These are phyloP conservation scores for Chymomyza caudatula DNA, from an alignment of 2,888 invertebrate species.

Conservation along the genomic window DNA sequence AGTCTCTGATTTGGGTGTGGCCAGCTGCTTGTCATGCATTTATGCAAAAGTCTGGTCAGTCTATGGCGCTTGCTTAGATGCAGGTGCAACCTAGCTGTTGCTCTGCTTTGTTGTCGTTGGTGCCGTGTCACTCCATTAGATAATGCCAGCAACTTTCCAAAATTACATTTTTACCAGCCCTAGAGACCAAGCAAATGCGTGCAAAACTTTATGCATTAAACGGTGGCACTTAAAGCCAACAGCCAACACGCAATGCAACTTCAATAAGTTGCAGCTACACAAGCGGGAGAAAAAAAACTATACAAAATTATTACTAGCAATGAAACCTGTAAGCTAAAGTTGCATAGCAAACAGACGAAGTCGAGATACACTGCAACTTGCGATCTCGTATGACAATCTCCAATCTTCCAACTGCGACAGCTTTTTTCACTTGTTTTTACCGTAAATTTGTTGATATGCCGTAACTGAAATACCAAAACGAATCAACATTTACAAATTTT, in stretches of 20 bases:
- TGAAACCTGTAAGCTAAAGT: neutral
- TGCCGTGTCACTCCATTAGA: neutral
- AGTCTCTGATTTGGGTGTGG: conserved; percentile 58
- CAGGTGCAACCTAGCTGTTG: conserved; percentile 41
- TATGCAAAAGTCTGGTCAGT: neutral
- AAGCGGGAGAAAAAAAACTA: neutral
- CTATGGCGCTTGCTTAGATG: conserved; percentile 18
- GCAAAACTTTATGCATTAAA: conserved; percentile 30
- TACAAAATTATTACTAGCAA: neutral
- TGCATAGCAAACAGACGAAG: neutral
- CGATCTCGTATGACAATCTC: no score
- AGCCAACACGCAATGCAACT: neutral
- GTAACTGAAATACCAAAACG: no score
- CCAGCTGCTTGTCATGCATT: neutral
- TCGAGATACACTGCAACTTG: neutral
- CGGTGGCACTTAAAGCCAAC: conserved; percentile 3
- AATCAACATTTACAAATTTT: no score
- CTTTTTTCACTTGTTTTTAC: no score
- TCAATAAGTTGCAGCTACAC: neutral
- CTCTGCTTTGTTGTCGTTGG: conserved; percentile 18
- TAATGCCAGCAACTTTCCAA: conserved; percentile 28
- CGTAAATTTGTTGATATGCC: no score
- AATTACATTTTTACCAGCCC: conserved; percentile 15
- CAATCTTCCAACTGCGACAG: no score
- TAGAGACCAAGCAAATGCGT: conserved; percentile 24